A percentile compares a stretch with the other conserved stretches of the same genome.
Conservation (phyloP, 2,797 vertebrate genomes). For the Clarias platycephalus region DNA sequence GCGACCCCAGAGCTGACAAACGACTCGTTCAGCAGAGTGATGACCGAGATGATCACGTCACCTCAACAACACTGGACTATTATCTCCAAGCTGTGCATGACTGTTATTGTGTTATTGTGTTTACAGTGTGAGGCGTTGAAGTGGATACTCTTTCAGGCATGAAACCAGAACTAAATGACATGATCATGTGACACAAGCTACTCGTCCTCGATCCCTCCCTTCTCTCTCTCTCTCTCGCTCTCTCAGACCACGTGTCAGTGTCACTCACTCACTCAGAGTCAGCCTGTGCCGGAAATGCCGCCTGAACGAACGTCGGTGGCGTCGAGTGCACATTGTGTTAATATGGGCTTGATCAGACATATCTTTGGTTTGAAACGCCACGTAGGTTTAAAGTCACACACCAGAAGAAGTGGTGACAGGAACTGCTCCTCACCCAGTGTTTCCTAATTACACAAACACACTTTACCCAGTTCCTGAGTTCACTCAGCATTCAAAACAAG, state of each 20-base stretch:
- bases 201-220: conserved; percentile 43
- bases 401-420: conserved; percentile 27
- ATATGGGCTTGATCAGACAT: conserved; percentile 23
- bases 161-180: conserved; percentile 53
- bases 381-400: neutral
- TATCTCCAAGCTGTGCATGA: conserved; percentile 12
- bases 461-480: conserved; percentile 56
- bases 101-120: conserved; percentile 39
- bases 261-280: conserved; percentile 50
- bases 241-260: conserved; percentile 61
- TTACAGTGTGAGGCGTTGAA: conserved; percentile 52
- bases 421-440: conserved; percentile 38
- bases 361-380: neutral
- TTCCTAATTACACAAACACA: conserved; percentile 20
- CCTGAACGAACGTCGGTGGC: conserved; percentile 28
- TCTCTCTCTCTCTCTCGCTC: conserved; percentile 33
- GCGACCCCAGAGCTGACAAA: neutral
- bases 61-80: conserved; percentile 38
- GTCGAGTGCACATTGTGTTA: conserved; percentile 10
- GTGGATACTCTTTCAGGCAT: conserved; percentile 41
- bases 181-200: conserved; percentile 57
- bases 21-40: neutral
- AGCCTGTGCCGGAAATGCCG: conserved; percentile 54
- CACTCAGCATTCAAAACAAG: conserved; percentile 35
- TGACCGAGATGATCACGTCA: neutral